Evolutionary conservation across 2,113 vertebrate genomes (phyloP).

Genomic region (Dipodomys spectabilis): DNA sequence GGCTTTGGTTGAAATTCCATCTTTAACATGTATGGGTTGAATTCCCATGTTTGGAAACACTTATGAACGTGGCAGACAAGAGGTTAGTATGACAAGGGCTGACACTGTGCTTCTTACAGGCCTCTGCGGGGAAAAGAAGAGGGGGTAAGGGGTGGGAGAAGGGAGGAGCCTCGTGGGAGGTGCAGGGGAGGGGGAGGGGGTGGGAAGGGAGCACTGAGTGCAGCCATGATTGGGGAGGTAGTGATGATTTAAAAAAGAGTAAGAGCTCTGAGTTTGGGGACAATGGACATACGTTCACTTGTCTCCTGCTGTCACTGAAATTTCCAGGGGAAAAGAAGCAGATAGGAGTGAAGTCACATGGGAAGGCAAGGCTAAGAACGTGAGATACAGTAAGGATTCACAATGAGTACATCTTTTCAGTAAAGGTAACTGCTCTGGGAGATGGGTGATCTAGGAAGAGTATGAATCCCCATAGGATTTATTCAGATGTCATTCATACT

Average conservation of each 20-base stretch:
- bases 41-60: not conserved
- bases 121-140: not conserved
- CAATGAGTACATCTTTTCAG: not conserved
- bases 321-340: not conserved
- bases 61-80: not conserved
- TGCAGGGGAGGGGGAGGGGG: accelerated
- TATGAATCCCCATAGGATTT: not conserved
- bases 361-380: not conserved
- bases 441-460: not conserved
- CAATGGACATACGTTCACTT: not conserved
- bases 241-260: not conserved
- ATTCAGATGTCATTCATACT: not conserved
- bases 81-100: not conserved
- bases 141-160: too few relatives aligned
- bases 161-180: not conserved
- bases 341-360: not conserved
- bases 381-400: not conserved
- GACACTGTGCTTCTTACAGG: not conserved
- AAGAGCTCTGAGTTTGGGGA: not conserved
- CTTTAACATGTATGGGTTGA: not conserved
- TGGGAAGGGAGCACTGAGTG: too few relatives aligned
- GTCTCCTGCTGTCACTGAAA: not conserved
- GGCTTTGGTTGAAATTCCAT: not conserved
- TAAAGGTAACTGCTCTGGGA: not conserved
- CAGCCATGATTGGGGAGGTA: not conserved